phyloP scores from a whole-genome alignment of 1,140 invertebrate species.

The Euwallacea fornicatus region DNA sequence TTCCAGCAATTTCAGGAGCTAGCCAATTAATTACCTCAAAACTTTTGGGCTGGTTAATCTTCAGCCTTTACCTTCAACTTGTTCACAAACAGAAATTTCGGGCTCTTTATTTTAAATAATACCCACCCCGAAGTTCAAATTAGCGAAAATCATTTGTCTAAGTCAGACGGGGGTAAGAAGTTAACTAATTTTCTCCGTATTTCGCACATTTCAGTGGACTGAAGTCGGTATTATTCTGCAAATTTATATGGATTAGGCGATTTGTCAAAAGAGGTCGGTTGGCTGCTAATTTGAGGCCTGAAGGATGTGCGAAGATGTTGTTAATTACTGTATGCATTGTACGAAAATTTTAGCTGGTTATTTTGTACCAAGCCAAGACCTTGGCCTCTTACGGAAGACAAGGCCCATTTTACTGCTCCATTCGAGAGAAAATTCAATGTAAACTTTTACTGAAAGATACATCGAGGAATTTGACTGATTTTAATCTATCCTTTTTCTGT shows the following conservation, averaged over 20 bases:
- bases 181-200: constrained; percentile 33
- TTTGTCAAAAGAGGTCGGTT: constrained; percentile 25
- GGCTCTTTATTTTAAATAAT: constrained; percentile 33
- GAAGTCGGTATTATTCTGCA: constrained; percentile 24
- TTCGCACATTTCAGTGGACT: constrained; percentile 24
- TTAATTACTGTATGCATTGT: no score
- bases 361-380: no score
- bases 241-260: constrained; percentile 25
- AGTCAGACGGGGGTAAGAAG: constrained; percentile 28
- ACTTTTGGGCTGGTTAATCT: constrained; percentile 7
- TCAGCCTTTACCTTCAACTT: constrained; percentile 10
- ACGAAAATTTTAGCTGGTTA: no score
- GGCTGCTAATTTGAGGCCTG: background rate
- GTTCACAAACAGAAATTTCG: constrained; percentile 23
- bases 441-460: no score
- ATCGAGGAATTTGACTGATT: no score
- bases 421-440: no score
- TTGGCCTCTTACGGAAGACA: no score
- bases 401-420: no score
- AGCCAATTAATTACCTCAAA: constrained; percentile 22
- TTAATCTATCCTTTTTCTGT: no score
- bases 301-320: background rate
- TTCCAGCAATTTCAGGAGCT: constrained; percentile 14
- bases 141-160: constrained; percentile 31
- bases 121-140: constrained; percentile 20